These are phyloP conservation scores for Ferdinandea cuprea DNA, from an alignment of 2,888 invertebrate species.

Conservation along the genomic window DNA sequence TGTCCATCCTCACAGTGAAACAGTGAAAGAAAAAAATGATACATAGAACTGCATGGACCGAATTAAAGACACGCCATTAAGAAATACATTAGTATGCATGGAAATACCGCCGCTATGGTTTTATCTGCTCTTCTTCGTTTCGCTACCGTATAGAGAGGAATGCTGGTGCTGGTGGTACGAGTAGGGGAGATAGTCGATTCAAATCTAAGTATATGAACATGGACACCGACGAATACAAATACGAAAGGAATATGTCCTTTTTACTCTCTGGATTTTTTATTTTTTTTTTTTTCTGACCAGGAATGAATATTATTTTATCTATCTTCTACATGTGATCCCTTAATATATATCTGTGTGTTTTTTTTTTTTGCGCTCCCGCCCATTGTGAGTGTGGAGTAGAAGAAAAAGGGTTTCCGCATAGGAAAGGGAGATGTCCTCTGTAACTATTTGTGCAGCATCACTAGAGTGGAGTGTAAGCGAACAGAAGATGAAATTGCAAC, in stretches of 20 bases:
- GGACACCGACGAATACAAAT: slow-evolving; percentile 31
- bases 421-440: slow-evolving; percentile 19
- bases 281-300: slow-evolving; percentile 42
- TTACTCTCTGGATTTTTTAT: no score
- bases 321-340: slow-evolving; percentile 42
- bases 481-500: slow-evolving; percentile 44
- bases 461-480: slow-evolving; percentile 22
- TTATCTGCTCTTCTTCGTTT: slow-evolving; percentile 31
- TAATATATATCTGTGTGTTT: slow-evolving; percentile 20
- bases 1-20: slow-evolving; percentile 20
- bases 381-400: slow-evolving; percentile 16
- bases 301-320: slow-evolving; percentile 55
- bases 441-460: slow-evolving; percentile 41
- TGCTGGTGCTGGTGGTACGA: background rate
- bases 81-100: slow-evolving; percentile 48
- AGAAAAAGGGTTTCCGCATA: slow-evolving; percentile 8
- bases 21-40: no score
- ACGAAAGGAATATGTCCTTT: slow-evolving; percentile 34
- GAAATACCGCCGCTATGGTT: slow-evolving; percentile 20
- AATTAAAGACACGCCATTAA: slow-evolving; percentile 41
- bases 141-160: background rate
- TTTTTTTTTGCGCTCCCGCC: slow-evolving; percentile 6
- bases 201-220: slow-evolving; percentile 31
- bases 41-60: slow-evolving; percentile 11
- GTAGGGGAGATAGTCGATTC: slow-evolving; percentile 22